phyloP scores from a whole-genome alignment of 2,888 invertebrate genomes.

The Nowickia ferox region DNA sequence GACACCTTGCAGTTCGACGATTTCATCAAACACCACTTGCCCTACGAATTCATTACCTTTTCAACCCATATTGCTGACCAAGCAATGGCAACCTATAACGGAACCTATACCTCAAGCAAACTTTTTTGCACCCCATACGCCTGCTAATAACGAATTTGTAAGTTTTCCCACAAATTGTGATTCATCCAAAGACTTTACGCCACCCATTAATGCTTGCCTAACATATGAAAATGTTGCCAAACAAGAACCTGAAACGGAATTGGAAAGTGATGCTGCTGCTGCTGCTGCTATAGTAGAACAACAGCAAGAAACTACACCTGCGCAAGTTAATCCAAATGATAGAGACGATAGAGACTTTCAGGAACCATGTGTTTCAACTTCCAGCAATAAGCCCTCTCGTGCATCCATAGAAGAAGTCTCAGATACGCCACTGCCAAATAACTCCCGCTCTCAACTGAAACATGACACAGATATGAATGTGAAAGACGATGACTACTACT shows the following conservation, averaged over 20 bases:
- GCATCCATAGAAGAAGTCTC: conserved; percentile 17
- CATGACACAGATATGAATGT: conserved; percentile 55
- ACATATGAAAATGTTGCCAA: conserved; percentile 36
- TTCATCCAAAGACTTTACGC: conserved; percentile 26
- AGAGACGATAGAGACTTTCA: conserved; percentile 45
- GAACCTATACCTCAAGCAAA: background rate
- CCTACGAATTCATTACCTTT: conserved; percentile 27
- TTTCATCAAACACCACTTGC: background rate
- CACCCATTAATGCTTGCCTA: background rate
- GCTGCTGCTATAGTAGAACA: background rate
- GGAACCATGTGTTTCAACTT: conserved; percentile 60
- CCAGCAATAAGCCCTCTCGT: conserved; percentile 31
- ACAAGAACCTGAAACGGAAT: conserved; percentile 49
- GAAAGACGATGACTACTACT: conserved; percentile 76
- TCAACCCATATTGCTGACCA: conserved; percentile 58
- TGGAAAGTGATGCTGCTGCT: background rate
- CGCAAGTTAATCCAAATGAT: background rate
- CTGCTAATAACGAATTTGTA: background rate
- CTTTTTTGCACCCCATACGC: background rate
- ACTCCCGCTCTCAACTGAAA: conserved; percentile 17
- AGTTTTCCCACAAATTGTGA: conserved; percentile 27
- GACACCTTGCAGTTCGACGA: background rate
- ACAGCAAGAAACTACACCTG: background rate
- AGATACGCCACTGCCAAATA: background rate
- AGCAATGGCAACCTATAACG: conserved; percentile 53